A percentile compares a stretch with the other conserved stretches of the same genome.
Evolutionary conservation across 2,113 vertebrate species (phyloP).

Genomic region (Actenoides lindsayi): DNA sequence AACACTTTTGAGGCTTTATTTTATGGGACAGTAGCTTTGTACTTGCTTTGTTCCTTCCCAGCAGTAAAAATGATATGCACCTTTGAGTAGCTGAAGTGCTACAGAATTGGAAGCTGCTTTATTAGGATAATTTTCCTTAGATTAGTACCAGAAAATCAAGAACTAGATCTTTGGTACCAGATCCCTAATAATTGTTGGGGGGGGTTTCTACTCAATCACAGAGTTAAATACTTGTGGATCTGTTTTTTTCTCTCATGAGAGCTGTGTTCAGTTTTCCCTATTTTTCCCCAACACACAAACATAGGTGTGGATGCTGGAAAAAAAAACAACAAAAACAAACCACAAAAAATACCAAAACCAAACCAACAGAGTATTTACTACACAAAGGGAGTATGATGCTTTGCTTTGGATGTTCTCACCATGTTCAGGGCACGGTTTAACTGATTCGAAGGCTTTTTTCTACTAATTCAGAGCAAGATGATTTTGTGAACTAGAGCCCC

Average conservation of each 20-base stretch:
- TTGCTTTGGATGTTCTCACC: background rate
- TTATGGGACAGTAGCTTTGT: rapidly evolving
- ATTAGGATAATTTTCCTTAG: background rate
- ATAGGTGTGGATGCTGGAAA: background rate
- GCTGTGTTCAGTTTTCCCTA: background rate
- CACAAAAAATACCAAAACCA: background rate
- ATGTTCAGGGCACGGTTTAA: background rate
- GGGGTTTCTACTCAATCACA: background rate
- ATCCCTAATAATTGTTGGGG: background rate
- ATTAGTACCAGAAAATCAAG: background rate
- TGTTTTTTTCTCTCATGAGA: background rate
- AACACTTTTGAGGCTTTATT: background rate
- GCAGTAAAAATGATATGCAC: background rate
- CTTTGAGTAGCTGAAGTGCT: background rate
- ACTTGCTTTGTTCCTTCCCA: background rate
- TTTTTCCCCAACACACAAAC: background rate
- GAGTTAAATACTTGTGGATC: background rate
- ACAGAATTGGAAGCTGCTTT: background rate
- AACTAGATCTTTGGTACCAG: background rate
- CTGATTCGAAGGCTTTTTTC: background rate
- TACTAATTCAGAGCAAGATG: background rate
- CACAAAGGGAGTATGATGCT: background rate
- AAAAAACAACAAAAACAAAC: background rate
- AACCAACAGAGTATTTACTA: background rate
- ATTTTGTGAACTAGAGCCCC: background rate